phyloP scores from a whole-genome alignment of 2,797 vertebrate species.

The Anguilla anguilla region DNA sequence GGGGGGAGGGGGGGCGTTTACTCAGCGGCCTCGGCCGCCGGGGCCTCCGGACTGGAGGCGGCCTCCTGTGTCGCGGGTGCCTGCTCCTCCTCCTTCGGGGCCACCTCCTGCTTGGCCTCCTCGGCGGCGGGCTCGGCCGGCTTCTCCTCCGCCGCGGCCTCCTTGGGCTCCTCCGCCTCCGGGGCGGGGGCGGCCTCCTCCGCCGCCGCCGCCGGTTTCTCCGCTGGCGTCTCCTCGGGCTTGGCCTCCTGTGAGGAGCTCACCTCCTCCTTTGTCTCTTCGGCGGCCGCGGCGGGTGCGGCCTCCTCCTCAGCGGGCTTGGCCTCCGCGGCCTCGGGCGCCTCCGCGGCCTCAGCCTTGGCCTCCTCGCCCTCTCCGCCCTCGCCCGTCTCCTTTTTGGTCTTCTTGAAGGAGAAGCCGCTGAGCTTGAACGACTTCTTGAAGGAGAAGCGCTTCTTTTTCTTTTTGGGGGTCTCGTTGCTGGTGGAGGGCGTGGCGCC shows the following conservation, averaged over 20 bases:
- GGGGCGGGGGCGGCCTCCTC: constrained; percentile 30
- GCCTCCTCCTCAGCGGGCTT: constrained; percentile 68
- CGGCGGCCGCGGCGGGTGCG: constrained; percentile 50
- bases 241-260: constrained; percentile 65
- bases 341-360: constrained; percentile 71
- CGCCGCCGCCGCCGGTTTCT: constrained; percentile 47
- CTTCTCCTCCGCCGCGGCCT: constrained; percentile 58
- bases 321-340: constrained; percentile 57
- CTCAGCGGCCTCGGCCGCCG: constrained; percentile 75
- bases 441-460: constrained; percentile 96
- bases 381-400: constrained; percentile 88
- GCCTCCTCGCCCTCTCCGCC: constrained; percentile 76
- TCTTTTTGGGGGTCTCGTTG: constrained; percentile 93
- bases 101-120: constrained; percentile 66
- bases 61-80: constrained; percentile 73
- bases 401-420: constrained; percentile 94
- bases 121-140: constrained; percentile 53
- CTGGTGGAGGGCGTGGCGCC: constrained; percentile 80
- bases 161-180: constrained; percentile 54
- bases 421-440: constrained; percentile 96
- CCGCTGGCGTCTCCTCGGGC: constrained; percentile 65
- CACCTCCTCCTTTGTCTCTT: constrained; percentile 65
- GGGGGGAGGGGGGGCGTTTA: constrained; percentile 49
- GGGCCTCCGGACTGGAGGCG: constrained; percentile 76
- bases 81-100: constrained; percentile 75